phyloP scores from a whole-genome alignment of 1,140 invertebrate species.

The Hyphantria cunea region DNA sequence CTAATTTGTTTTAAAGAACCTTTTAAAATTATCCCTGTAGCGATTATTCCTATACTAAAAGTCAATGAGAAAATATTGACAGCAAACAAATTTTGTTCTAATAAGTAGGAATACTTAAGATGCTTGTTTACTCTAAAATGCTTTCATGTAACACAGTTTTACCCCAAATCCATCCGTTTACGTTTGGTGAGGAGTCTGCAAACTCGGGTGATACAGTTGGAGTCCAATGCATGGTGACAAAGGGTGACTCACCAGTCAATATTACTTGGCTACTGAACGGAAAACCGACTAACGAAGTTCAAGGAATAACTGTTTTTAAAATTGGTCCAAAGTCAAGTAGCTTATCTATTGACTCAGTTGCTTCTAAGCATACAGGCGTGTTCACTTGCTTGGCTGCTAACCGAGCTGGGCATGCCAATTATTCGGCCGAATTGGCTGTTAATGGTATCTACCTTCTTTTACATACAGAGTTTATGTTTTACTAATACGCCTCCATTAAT shows the following conservation, averaged over 20 bases:
- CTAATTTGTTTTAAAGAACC: constrained; percentile 3
- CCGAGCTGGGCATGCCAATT: constrained; percentile 80
- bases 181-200: constrained; percentile 86
- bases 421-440: constrained; percentile 82
- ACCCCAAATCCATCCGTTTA: constrained; percentile 87
- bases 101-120: too few species aligned
- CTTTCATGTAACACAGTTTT: constrained; percentile 79
- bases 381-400: constrained; percentile 86
- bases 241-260: constrained; percentile 88
- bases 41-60: constrained; percentile 30
- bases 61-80: too few species aligned
- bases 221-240: constrained; percentile 90
- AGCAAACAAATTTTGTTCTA: neutral
- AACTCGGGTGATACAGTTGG: constrained; percentile 87
- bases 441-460: constrained; percentile 77
- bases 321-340: constrained; percentile 71
- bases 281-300: constrained; percentile 67
- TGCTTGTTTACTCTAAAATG: constrained; percentile 25
- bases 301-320: constrained; percentile 80
- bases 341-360: constrained; percentile 82
- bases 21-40: neutral
- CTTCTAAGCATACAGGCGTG: constrained; percentile 81
- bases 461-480: constrained; percentile 26
- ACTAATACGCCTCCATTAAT: constrained; percentile 1
- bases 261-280: constrained; percentile 88